Base-by-base conservation (phyloP, 1,140 invertebrate genomes). In the Diplogasteroides magnus region DNA sequence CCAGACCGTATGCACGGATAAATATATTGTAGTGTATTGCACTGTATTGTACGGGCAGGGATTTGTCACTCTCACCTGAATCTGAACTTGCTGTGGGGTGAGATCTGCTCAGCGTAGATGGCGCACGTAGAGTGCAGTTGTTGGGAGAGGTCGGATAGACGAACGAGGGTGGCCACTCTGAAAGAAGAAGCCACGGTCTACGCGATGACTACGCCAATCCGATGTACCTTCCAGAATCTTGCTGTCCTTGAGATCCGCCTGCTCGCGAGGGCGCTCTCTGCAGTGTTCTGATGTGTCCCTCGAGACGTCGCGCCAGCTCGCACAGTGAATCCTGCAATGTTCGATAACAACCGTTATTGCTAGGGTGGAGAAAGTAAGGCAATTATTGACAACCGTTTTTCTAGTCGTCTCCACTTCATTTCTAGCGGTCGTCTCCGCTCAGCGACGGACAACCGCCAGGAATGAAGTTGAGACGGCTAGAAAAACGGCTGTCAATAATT, bases 101-200 rank as follows among this genome's bases (percentile, higher is more conserved):
- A 77, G 58, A 82, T 82, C 65, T 82, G 80, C 60, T 82, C 80
- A 2, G 79, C 80, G 66, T 81, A 82, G 62, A 82, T 76, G 28
- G 71, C 64, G 64, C 77, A 82, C n/a, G 73, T 77, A 15, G 71
- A 61, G 68, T 82, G 80, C 67, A 67, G 57, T 60, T 67, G 57
- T 60, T 67, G 65, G 19, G 74, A 59, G 26, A 72, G 32, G 67
- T 81, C 79, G 57, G 69, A 74, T 11, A 81, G 48, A 32, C 68
- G 64, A 61, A 81, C 81, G 23, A 80, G 63, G 11, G 58, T 19
- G 15, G 64, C 70, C 78, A 57, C 19, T 58, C 58, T 61, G 75
- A 68, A 14, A 83, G 67, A 31, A 82, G 73, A 19, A n/a, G n/a
- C n/a, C n/a, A n/a, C n/a, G n/a, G n/a, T n/a, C n/a, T n/a, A 65